Percentiles rank a stretch among this genome's conserved stretches.
These are phyloP conservation scores for Aspidiotus destructor DNA, from an alignment of 2,888 invertebrate genomes.

Conservation along the genomic window DNA sequence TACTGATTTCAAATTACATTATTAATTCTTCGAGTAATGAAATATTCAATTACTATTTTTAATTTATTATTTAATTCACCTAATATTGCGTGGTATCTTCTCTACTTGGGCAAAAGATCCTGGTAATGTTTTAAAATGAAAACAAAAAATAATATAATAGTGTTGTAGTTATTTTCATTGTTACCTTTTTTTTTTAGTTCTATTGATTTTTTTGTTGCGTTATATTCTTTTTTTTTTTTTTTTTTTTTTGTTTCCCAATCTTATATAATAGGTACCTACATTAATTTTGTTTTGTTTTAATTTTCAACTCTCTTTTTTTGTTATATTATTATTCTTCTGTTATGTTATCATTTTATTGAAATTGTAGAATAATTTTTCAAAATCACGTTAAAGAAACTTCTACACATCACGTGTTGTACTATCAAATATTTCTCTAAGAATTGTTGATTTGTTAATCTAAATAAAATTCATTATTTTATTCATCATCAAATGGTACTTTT, in stretches of 20 bases:
- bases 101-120: not conserved
- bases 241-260: slow-evolving; percentile 10
- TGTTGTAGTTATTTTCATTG: slow-evolving; percentile 23
- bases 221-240: slow-evolving; percentile 18
- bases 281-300: slow-evolving; percentile 3
- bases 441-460: too few relatives aligned
- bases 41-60: slow-evolving; percentile 23
- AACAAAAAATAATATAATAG: slow-evolving; percentile 17
- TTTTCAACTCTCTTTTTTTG: slow-evolving; percentile 13
- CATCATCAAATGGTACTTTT: too few relatives aligned
- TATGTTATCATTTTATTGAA: slow-evolving; percentile 14
- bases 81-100: not conserved
- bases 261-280: not conserved
- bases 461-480: too few relatives aligned
- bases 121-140: not conserved
- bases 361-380: slow-evolving; percentile 5
- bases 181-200: slow-evolving; percentile 22
- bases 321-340: slow-evolving; percentile 11
- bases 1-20: not conserved
- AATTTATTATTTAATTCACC: slow-evolving; percentile 10
- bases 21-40: not conserved
- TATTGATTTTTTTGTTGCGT: slow-evolving; percentile 4
- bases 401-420: too few relatives aligned
- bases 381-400: not conserved
- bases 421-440: too few relatives aligned